Evolutionary conservation across 1,140 invertebrate genomes (phyloP), one percentile per base, ranked within the genome.

Genomic region (Bombus waltoni): DNA sequence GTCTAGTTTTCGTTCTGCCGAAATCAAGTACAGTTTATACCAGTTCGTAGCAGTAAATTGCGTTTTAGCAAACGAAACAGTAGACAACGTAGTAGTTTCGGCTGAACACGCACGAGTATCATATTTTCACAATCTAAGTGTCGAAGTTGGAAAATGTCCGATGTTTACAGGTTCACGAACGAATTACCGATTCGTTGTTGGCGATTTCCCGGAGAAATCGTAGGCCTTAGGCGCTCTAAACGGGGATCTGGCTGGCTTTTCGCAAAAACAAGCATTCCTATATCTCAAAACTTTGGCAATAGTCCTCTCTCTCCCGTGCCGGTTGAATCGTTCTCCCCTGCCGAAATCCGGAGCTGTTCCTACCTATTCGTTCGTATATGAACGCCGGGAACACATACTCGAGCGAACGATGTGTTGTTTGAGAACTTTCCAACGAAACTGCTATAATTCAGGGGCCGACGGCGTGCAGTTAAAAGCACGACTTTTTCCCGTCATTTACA

Each of bases 261-360:
- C 88, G 85, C 88, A 89, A 92, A 93, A 92, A 92, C 92, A 92
- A 93, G 90, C 92, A 92, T 93, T 92, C 92, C 87, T 92, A 92
- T 93, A 93, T 93, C 88, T 93, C 87, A 89, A 93, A 93, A 93
- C 91, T 93, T 93, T 92, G 88, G 86, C 88, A 92, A 93, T 92
- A 92, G 86, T 62, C 71, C 62, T 75, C 77, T 65, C 62, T 75
- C 77, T 65, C 62, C 79, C 35, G 62, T 81, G 68, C 73, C 57
- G 83, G 83, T 62, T 73, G 77, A 80, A 85, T 85, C 73, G 38
- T 40, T 32, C 42, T 28, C 72, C 18, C 62, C 9, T 68, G 40
- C 44, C 65, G 75, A 80, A 80, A 89, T 89, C 65, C 78, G 32
- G 1, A 38, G 32, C 53, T 47, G 76, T 9, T 78, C n/a, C 66